Percentiles rank a stretch among this genome's conserved stretches.
These are phyloP conservation scores for Sturnira hondurensis DNA, from an alignment of 2,113 vertebrate species.

Conservation along the genomic window DNA sequence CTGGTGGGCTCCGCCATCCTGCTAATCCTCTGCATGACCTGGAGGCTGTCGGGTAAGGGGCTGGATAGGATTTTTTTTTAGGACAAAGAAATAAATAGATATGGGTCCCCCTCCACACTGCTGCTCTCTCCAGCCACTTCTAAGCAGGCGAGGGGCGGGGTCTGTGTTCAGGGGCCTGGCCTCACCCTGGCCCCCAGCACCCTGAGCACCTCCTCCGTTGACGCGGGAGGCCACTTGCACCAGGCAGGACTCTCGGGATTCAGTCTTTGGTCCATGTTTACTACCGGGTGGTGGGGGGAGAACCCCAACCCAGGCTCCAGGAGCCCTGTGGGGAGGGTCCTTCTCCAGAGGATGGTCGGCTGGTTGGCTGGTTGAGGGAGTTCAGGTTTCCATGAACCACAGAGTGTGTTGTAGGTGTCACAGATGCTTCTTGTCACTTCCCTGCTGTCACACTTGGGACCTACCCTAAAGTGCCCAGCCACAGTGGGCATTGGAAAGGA, in stretches of 20 bases:
- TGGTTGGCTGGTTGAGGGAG: neutral
- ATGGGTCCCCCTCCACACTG: neutral
- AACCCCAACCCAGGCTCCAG: too few species aligned
- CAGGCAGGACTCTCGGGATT: neutral
- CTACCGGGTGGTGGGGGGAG: neutral
- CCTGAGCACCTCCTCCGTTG: neutral
- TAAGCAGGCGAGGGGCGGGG: neutral
- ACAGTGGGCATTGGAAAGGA: too few species aligned
- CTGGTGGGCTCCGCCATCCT: conserved; percentile 79
- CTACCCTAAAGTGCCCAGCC: neutral
- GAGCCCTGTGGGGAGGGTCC: neutral
- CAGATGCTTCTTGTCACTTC: neutral
- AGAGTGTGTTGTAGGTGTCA: rapidly evolving
- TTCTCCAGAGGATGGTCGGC: neutral
- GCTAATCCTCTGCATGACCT: conserved; percentile 75
- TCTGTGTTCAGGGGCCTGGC: neutral
- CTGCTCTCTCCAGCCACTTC: neutral
- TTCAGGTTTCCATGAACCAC: neutral
- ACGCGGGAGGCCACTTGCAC: neutral
- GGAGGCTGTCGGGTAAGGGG: conserved; percentile 76
- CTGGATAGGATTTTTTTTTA: conserved; percentile 54
- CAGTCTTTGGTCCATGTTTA: neutral
- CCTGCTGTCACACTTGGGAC: neutral
- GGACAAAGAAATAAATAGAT: too few species aligned
- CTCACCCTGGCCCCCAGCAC: neutral